Evolutionary conservation across 2,113 vertebrate genomes (phyloP), one percentile per base, ranked within the genome.

Genomic region (Vidua chalybeata): DNA sequence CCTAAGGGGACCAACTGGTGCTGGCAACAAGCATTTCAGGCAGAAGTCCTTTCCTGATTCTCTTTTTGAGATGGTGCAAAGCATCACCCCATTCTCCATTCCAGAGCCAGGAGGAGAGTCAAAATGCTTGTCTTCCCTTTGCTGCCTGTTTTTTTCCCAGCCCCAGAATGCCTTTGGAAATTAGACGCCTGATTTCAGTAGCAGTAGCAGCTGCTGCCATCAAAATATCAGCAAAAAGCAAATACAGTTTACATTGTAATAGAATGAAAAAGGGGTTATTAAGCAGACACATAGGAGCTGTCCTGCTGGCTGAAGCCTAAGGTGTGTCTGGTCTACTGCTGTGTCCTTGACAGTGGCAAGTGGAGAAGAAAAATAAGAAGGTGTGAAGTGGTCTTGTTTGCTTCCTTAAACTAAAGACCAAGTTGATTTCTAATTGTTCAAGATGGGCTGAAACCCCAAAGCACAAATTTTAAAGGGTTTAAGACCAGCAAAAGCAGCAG

Each of bases 1-100:
- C 93, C 86, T 85, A 62, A 86, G 62, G 94, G 77, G 58, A 75
- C 68, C 90, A 97, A 97, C 94, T 96, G 96, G 93, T 95, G 64
- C 80, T 93, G 91, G 74, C 93, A 96, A 89, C 59, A 63, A 55
- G 48, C 41, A 89, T 79, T 95, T 77, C 66, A 90, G 91, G 69
- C 67, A 90, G 74, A 11, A 88, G 76, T 55, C 83, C 74, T 93
- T 86, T 61, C 79, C 69, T 91, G 87, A 67, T 58, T 79, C 46
- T 52, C 73, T 90, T 55, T 64, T 21, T 90, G 76, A 90, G 54
- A 72, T 11, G 55, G 15, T 87, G 83, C 37, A 93, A 84, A 95
- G 33, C 74, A 81, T 87, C 90, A n/a, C 13, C 27, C 46, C 7
- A 5, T 59, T 85, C 72, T 90, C 52, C 74, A 81, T 85, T 78